A percentile compares a stretch with the other conserved stretches of the same genome.
Conservation (phyloP, 2,797 vertebrate species). For the Phrynocephalus forsythii region DNA sequence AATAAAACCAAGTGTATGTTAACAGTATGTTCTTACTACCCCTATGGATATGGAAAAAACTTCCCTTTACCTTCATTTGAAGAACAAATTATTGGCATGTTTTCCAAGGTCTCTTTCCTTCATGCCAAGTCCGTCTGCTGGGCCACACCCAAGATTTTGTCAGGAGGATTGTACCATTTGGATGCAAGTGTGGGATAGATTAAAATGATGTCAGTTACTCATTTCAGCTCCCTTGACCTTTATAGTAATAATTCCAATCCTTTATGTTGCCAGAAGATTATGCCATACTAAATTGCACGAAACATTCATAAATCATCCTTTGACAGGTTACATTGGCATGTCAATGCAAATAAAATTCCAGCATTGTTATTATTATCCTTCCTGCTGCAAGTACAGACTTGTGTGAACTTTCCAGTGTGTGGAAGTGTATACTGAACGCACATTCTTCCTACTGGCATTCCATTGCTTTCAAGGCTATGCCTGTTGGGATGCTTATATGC, state of each 20-base stretch:
- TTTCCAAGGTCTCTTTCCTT: slow-evolving; percentile 2
- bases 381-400: background rate
- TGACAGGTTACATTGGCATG: background rate
- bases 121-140: background rate
- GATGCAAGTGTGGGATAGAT: slow-evolving; percentile 36
- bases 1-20: background rate
- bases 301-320: background rate
- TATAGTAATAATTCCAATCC: background rate
- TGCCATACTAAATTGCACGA: no score
- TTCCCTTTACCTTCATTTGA: background rate
- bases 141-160: slow-evolving; percentile 16
- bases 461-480: background rate
- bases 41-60: no score
- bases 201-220: slow-evolving; percentile 35
- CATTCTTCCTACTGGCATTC: background rate
- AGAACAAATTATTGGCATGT: background rate
- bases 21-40: background rate
- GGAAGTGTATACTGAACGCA: background rate
- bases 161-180: background rate
- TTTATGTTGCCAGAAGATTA: background rate
- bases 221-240: slow-evolving; percentile 35
- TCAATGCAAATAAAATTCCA: background rate
- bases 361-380: background rate
- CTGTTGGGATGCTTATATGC: background rate
- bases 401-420: background rate